Evolutionary conservation across 1,140 invertebrate species (phyloP).

Genomic region (Drosophila hydei): DNA sequence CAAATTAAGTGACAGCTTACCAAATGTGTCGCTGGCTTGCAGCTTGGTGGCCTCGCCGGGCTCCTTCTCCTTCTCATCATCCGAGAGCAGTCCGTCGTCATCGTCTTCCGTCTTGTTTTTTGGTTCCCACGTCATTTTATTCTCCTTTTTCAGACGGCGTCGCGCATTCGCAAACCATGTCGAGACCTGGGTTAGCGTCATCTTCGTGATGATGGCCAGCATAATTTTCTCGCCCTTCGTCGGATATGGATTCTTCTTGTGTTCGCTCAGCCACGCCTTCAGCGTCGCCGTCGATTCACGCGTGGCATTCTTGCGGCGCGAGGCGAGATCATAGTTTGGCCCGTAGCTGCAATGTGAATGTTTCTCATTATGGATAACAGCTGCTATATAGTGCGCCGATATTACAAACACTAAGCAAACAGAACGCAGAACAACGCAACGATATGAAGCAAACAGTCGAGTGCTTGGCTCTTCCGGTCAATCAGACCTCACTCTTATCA

Average conservation of each 20-base stretch:
- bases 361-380: neutral
- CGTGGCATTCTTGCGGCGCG: slow-evolving; percentile 97
- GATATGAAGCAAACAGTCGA: slow-evolving; percentile 22
- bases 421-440: slow-evolving; percentile 12
- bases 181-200: slow-evolving; percentile 97
- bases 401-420: neutral
- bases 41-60: slow-evolving; percentile 84
- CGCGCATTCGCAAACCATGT: slow-evolving; percentile 98
- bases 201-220: slow-evolving; percentile 97
- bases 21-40: slow-evolving; percentile 56
- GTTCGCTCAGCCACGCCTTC: slow-evolving; percentile 98
- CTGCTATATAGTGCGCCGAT: neutral
- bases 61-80: slow-evolving; percentile 94
- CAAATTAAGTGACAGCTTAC: slow-evolving; percentile 52
- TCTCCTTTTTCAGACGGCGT: slow-evolving; percentile 96
- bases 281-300: slow-evolving; percentile 97
- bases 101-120: slow-evolving; percentile 96
- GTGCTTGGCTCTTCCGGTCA: slow-evolving; percentile 39
- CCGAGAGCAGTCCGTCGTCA: slow-evolving; percentile 93
- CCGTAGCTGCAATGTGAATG: slow-evolving; percentile 89
- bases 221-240: slow-evolving; percentile 98
- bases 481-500: slow-evolving; percentile 18
- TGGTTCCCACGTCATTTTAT: slow-evolving; percentile 98
- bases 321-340: slow-evolving; percentile 96
- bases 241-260: slow-evolving; percentile 98